Conservation (phyloP, 2,888 invertebrate species). For the Tortrix viridana region DNA sequence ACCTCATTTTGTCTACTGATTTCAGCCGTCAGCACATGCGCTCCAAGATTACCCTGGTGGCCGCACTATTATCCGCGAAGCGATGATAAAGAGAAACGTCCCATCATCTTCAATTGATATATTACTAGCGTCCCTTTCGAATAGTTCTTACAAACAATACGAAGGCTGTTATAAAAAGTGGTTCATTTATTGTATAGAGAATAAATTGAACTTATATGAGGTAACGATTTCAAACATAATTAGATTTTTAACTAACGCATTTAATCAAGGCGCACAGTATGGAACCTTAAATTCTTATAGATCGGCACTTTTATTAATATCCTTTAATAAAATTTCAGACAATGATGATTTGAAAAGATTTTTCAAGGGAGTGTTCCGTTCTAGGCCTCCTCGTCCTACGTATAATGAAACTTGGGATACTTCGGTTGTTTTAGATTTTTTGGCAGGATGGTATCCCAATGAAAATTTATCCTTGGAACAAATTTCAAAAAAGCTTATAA, state of each 20-base stretch:
- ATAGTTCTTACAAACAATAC: slow-evolving; percentile 38
- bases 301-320: slow-evolving; percentile 31
- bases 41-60: slow-evolving; percentile 39
- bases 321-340: slow-evolving; percentile 1
- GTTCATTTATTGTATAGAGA: slow-evolving; percentile 38
- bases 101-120: slow-evolving; percentile 27
- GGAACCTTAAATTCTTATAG: slow-evolving; percentile 31
- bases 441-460: slow-evolving; percentile 35
- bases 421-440: slow-evolving; percentile 25
- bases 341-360: slow-evolving; percentile 19
- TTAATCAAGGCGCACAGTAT: slow-evolving; percentile 25
- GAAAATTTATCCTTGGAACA: slow-evolving; percentile 27
- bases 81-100: slow-evolving; percentile 28
- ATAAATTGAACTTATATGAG: slow-evolving; percentile 30
- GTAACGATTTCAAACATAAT: slow-evolving; percentile 29
- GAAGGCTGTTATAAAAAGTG: slow-evolving; percentile 35
- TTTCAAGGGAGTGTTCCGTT: slow-evolving; percentile 38
- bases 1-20: slow-evolving; percentile 31
- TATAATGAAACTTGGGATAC: slow-evolving; percentile 37
- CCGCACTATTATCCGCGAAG: slow-evolving; percentile 38
- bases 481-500: slow-evolving; percentile 41
- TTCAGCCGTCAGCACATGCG: slow-evolving; percentile 30
- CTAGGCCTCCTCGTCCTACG: slow-evolving; percentile 35
- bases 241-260: slow-evolving; percentile 21
- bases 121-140: slow-evolving; percentile 33